A percentile compares a stretch with the other conserved stretches of the same genome.
Evolutionary conservation across 1,140 invertebrate species (phyloP).

Genomic region (Physella acuta): DNA sequence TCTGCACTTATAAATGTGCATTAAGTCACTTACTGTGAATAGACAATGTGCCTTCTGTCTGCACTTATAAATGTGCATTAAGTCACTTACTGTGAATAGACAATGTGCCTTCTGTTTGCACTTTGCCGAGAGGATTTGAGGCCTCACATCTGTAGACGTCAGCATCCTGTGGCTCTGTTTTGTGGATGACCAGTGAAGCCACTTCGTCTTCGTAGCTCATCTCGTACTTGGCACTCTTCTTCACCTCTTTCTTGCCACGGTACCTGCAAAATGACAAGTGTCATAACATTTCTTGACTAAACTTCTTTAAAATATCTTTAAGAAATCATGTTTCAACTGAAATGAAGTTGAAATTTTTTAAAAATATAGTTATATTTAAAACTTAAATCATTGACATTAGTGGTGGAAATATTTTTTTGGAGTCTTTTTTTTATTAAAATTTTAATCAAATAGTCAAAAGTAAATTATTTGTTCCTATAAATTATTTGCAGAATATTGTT

Average conservation of each 20-base stretch:
- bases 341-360: too few species aligned
- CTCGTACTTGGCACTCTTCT: slow-evolving; percentile 54
- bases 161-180: slow-evolving; percentile 53
- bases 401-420: too few species aligned
- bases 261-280: slow-evolving; percentile 35
- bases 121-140: slow-evolving; percentile 51
- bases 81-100: slow-evolving; percentile 54
- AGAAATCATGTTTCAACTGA: too few species aligned
- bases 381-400: too few species aligned
- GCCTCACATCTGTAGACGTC: slow-evolving; percentile 54
- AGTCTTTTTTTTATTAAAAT: too few species aligned
- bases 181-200: slow-evolving; percentile 53
- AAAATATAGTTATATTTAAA: too few species aligned
- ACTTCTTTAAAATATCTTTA: too few species aligned
- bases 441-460: too few species aligned
- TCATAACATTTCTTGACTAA: too few species aligned
- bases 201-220: slow-evolving; percentile 55
- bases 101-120: slow-evolving; percentile 54
- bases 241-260: slow-evolving; percentile 53
- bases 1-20: too few species aligned
- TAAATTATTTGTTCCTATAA: too few species aligned
- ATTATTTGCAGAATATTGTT: too few species aligned
- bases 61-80: slow-evolving; percentile 52
- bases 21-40: slow-evolving; percentile 52
- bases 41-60: slow-evolving; percentile 53